Evolutionary conservation across 53 echinoderm and acorn worm genomes (phyloP).

Genomic region (Hippasteria phrygiana): DNA sequence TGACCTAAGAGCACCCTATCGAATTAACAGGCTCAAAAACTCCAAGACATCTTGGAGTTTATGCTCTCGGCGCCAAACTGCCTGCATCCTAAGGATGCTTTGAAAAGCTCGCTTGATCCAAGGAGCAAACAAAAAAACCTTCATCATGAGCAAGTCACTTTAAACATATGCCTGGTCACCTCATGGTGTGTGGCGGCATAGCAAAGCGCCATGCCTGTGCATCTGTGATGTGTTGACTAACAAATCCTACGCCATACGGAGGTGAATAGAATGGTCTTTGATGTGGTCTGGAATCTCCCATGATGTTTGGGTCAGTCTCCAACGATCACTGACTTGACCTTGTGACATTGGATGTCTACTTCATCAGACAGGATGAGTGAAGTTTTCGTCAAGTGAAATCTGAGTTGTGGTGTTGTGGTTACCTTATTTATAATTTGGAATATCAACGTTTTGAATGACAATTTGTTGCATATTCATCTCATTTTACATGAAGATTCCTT

Average conservation of each 20-base stretch:
- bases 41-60: constrained; percentile 3
- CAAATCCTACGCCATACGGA: background rate
- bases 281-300: background rate
- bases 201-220: background rate
- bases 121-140: background rate
- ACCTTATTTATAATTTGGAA: no score
- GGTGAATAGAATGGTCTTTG: background rate
- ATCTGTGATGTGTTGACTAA: constrained; percentile 53
- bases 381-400: background rate
- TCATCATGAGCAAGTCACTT: no score
- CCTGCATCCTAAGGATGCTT: constrained; percentile 32
- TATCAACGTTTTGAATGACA: background rate
- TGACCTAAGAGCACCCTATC: constrained; percentile 30
- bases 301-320: background rate
- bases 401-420: background rate
- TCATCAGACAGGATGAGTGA: constrained; percentile 3
- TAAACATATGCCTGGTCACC: background rate
- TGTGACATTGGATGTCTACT: constrained; percentile 14
- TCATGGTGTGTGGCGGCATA: background rate
- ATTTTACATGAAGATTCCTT: background rate
- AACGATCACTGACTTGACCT: constrained; percentile 18
- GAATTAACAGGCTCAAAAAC: constrained; percentile 29
- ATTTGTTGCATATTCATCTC: background rate
- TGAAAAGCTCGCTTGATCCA: background rate
- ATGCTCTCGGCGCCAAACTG: constrained; percentile 17